Evolutionary conservation across 2,888 invertebrate species (phyloP).

Genomic region (Ichneumoninae sp.): DNA sequence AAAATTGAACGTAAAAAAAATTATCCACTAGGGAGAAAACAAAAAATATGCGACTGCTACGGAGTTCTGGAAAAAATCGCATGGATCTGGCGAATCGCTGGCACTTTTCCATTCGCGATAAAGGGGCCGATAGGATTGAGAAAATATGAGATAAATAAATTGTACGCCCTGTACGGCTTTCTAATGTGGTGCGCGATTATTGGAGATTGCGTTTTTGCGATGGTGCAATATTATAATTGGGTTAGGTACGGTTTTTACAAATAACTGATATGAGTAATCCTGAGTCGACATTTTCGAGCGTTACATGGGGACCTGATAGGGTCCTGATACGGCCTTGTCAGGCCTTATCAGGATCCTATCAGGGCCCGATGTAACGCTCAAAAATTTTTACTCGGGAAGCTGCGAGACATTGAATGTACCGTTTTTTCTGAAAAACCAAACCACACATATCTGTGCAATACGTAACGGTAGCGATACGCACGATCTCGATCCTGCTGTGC

Average conservation of each 20-base stretch:
- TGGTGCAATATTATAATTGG: not conserved
- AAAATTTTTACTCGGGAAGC: too few species aligned
- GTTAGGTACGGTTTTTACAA: not conserved
- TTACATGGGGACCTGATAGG: too few species aligned
- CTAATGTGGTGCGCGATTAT: conserved; percentile 3
- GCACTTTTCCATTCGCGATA: conserved; percentile 52
- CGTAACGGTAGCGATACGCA: not conserved
- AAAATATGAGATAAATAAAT: conserved; percentile 46
- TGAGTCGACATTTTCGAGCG: too few species aligned
- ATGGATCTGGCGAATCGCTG: conserved; percentile 52
- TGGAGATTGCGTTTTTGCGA: not conserved
- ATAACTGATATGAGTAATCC: not conserved
- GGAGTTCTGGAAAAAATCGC: conserved; percentile 40
- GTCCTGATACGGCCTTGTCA: too few species aligned
- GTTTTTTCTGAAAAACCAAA: not conserved
- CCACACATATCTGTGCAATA: not conserved
- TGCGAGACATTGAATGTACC: not conserved
- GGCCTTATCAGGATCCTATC: too few species aligned
- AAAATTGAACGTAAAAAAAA: too few species aligned
- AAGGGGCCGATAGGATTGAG: conserved; percentile 2
- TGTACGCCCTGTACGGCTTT: conserved; percentile 24
- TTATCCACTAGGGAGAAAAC: not conserved
- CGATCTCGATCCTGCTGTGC: not conserved
- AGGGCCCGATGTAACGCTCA: too few species aligned
- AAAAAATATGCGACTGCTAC: conserved; percentile 39